These are phyloP conservation scores for Lemur catta DNA, from an alignment of 2,797 vertebrate species.

Conservation along the genomic window DNA sequence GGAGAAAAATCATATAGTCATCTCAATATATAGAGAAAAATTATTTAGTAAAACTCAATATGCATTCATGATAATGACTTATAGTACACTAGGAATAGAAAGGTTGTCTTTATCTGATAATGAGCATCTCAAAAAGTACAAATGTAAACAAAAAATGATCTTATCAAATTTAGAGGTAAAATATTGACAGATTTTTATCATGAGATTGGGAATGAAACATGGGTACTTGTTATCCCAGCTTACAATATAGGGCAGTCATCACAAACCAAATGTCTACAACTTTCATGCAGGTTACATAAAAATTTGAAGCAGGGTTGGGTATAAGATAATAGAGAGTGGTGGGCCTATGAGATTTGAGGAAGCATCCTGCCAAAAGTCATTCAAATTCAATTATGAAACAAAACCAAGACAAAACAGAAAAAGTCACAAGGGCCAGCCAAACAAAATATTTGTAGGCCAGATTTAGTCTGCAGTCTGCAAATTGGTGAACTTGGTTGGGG, in stretches of 20 bases:
- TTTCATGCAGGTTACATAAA: background rate
- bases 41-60: background rate
- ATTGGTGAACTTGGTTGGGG: constrained; percentile 13
- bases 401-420: constrained; percentile 58
- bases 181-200: background rate
- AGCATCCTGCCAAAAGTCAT: constrained; percentile 26
- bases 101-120: background rate
- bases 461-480: constrained; percentile 48
- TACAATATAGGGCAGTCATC: background rate
- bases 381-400: constrained; percentile 48
- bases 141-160: background rate
- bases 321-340: background rate
- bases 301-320: background rate
- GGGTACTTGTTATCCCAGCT: background rate
- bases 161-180: constrained; percentile 11
- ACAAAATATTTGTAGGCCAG: constrained; percentile 54
- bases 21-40: background rate
- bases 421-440: constrained; percentile 47
- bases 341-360: background rate
- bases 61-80: background rate
- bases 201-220: background rate
- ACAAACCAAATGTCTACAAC: background rate
- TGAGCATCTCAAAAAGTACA: background rate
- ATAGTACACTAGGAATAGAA: background rate
- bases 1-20: background rate